Base-by-base conservation (phyloP, 2,113 vertebrate genomes). In the Phodopus roborovskii region DNA sequence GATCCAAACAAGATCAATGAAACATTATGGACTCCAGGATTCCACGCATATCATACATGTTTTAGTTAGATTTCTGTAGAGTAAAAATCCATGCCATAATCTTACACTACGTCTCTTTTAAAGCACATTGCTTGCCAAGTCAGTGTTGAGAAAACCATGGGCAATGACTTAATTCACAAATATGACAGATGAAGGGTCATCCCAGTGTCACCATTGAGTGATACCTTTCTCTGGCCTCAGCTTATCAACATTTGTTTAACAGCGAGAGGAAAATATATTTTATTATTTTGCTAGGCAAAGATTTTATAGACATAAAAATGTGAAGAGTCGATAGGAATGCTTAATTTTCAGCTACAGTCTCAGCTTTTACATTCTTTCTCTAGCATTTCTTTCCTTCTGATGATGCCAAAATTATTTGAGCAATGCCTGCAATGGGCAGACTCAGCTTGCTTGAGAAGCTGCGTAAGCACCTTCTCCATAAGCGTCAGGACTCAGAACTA, bases 281-380 rank as follows among this genome's bases (percentile, higher is more conserved):
- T 50, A 50, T 73, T 92, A 82, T 92, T 92, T 96, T 83, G 73
- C 79, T 78, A 68, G 88, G 48, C 36, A 90, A 92, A 58, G 39
- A 1, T 58, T 95, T 70, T 66, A 42, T 71, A 91, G 73, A 10
- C 45, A 90, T 9, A 82, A 82, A 75, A 42, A 64, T 53, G 68
- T 48, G 13, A n/a, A 48, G 71, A 82, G 45, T 42, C 11, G 45
- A 5, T 39, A 33, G 24, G 28, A 95, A n/a, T 71, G 62, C 56
- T 64, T 42, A 12, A 22, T 89, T 92, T 85, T n/a, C 30, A 92
- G 50, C 30, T 78, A 5, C 12, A 86, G 56, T 28, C 64, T 58
- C 74, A 62, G 48, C 1, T 62, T 96, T 91, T 58, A 45, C 7
- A 53, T 8, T 89, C 19, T 78, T 3, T 70, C 8, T 3, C 74